Percentiles rank a stretch among this genome's conserved stretches.
Evolutionary conservation across 2,113 vertebrate species (phyloP).

Genomic region (Oryzias woworae): DNA sequence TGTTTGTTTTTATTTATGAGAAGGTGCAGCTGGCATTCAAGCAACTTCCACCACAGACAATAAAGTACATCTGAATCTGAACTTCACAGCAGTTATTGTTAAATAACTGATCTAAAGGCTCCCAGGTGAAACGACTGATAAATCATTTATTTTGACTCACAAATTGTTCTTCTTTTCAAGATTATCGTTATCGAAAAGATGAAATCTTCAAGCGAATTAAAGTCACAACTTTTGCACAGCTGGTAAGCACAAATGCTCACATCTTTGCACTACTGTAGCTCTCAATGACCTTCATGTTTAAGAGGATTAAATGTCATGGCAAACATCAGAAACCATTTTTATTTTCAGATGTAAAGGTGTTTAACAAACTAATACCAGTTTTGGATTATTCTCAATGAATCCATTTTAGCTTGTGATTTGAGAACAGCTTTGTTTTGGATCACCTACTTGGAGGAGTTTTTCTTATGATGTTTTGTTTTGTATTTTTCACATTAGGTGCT

Average conservation of each 20-base stretch:
- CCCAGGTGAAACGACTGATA: neutral
- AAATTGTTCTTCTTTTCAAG: constrained; percentile 53
- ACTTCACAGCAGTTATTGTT: neutral
- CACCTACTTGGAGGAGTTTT: no score
- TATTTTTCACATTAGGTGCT: constrained; percentile 77
- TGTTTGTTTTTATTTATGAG: no score
- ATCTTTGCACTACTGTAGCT: neutral
- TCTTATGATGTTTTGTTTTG: neutral
- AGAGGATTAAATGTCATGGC: neutral
- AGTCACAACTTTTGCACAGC: constrained; percentile 91
- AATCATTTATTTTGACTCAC: neutral
- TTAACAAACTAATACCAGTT: neutral
- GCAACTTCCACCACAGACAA: no score
- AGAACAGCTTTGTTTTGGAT: neutral
- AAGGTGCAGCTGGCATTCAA: no score
- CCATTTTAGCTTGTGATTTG: neutral
- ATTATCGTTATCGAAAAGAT: constrained; percentile 95
- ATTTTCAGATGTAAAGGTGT: neutral
- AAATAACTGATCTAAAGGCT: neutral
- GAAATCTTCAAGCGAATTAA: constrained; percentile 96
- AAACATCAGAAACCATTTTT: neutral
- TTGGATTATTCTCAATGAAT: neutral
- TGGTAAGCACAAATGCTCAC: constrained; percentile 79
- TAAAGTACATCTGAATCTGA: neutral
- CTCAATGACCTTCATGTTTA: neutral